Percentiles rank a stretch among this genome's conserved stretches.
Conservation (phyloP, 2,113 vertebrate genomes). For the Atrichornis clamosus region DNA sequence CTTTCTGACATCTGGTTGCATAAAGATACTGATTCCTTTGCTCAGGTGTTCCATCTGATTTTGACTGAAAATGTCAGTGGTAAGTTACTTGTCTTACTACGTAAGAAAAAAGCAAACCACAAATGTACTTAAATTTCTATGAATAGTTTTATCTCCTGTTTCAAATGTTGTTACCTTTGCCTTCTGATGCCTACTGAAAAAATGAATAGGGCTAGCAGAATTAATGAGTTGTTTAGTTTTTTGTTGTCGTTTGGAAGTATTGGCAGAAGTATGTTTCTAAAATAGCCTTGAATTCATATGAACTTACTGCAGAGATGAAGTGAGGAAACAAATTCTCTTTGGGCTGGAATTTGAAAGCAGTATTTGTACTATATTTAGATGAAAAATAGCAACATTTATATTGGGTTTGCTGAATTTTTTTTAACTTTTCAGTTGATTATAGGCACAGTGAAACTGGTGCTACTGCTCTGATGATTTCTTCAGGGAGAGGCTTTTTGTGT, state of each 20-base stretch:
- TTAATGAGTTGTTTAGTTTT: neutral
- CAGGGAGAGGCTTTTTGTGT: constrained; percentile 84
- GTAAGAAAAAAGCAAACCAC: neutral
- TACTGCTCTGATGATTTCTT: constrained; percentile 88
- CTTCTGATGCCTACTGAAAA: neutral
- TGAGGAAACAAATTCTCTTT: neutral
- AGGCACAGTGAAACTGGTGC: constrained; percentile 87
- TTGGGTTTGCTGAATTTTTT: neutral
- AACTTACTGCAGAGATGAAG: neutral
- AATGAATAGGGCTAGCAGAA: neutral
- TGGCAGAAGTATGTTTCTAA: neutral
- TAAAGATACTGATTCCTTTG: constrained; percentile 84
- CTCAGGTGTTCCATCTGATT: constrained; percentile 90
- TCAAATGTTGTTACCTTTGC: neutral
- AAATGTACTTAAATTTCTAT: neutral
- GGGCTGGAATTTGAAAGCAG: neutral
- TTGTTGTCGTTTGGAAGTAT: neutral
- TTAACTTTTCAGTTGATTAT: constrained; percentile 83
- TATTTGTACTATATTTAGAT: neutral
- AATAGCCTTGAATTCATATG: neutral
- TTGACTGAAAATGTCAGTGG: constrained; percentile 88
- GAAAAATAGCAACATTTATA: neutral
- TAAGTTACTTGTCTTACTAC: constrained; percentile 59
- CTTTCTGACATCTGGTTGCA: constrained; percentile 87
- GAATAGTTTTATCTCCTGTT: neutral